Evolutionary conservation across 2,888 invertebrate species (phyloP).

Genomic region (Ichneumoninae sp.): DNA sequence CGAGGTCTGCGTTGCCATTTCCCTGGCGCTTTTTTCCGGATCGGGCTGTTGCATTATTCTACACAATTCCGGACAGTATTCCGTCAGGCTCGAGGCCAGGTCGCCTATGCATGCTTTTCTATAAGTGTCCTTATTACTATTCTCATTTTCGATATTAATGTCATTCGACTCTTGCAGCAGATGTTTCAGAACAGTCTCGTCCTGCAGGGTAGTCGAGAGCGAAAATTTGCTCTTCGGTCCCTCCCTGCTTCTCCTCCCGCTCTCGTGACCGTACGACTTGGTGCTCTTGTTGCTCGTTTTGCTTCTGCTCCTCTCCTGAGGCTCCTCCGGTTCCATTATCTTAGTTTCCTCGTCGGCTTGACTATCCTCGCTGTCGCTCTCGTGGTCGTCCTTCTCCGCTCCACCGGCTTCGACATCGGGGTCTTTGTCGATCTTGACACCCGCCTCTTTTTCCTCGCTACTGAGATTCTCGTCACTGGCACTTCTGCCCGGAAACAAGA

Average conservation of each 20-base stretch:
- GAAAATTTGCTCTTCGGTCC: constrained; percentile 79
- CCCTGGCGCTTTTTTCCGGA: constrained; percentile 75
- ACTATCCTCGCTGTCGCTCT: constrained; percentile 79
- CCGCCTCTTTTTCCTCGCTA: constrained; percentile 76
- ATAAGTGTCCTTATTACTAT: constrained; percentile 73
- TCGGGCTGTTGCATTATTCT: constrained; percentile 76
- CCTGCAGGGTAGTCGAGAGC: constrained; percentile 70
- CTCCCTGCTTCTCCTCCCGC: constrained; percentile 74
- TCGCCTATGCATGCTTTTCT: constrained; percentile 77
- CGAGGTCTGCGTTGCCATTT: constrained; percentile 83
- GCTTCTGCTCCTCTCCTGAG: constrained; percentile 76
- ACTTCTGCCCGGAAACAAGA: constrained; percentile 86
- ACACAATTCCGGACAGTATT: constrained; percentile 78
- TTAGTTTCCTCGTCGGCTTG: constrained; percentile 80
- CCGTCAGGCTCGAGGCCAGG: constrained; percentile 79
- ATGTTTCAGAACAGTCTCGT: constrained; percentile 79
- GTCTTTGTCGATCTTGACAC: constrained; percentile 66
- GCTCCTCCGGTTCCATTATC: constrained; percentile 74
- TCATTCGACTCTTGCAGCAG: constrained; percentile 77
- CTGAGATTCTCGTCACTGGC: constrained; percentile 81
- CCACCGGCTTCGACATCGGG: constrained; percentile 76
- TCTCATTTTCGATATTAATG: constrained; percentile 74
- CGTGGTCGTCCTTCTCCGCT: constrained; percentile 77
- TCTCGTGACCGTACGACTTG: constrained; percentile 70
- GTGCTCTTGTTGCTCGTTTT: constrained; percentile 77